A percentile compares a stretch with the other conserved stretches of the same genome.
These are phyloP conservation scores for Aphidoletes aphidimyza DNA, from an alignment of 2,888 invertebrate species.

Conservation along the genomic window DNA sequence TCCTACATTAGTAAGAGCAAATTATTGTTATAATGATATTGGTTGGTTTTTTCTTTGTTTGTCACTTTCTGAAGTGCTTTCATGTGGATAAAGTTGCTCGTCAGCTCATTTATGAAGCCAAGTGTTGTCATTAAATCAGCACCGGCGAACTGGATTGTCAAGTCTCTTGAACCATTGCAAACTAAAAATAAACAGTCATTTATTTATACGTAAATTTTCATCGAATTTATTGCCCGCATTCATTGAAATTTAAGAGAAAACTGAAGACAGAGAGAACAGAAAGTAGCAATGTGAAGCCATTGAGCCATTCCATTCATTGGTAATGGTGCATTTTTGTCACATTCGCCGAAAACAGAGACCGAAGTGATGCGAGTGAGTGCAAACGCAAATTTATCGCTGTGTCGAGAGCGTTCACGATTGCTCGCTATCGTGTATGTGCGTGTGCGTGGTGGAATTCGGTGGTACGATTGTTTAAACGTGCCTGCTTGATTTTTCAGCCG, in stretches of 20 bases:
- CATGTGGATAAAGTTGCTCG: too few relatives aligned
- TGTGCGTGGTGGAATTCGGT: not conserved
- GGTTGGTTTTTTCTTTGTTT: too few relatives aligned
- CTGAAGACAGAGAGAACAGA: not conserved
- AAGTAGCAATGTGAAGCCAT: too few relatives aligned
- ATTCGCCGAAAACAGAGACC: too few relatives aligned
- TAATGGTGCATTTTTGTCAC: not conserved
- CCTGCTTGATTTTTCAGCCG: not conserved
- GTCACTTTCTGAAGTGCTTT: too few relatives aligned
- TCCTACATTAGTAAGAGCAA: not conserved
- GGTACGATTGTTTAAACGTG: constrained; percentile 26
- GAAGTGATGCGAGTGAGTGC: too few relatives aligned
- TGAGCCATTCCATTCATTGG: not conserved
- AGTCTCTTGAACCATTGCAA: too few relatives aligned
- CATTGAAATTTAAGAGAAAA: not conserved
- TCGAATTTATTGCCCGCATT: constrained; percentile 31
- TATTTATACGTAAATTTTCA: constrained; percentile 22
- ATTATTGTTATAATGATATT: not conserved
- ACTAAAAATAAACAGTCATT: constrained; percentile 9
- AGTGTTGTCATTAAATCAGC: too few relatives aligned
- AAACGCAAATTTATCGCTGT: not conserved
- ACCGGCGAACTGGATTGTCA: too few relatives aligned
- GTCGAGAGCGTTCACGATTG: not conserved
- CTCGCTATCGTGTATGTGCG: not conserved
- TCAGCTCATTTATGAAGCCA: too few relatives aligned